Evolutionary conservation across 2,888 invertebrate genomes (phyloP), one percentile per base, ranked within the genome.

Genomic region (Drosophila fulvimacula): DNA sequence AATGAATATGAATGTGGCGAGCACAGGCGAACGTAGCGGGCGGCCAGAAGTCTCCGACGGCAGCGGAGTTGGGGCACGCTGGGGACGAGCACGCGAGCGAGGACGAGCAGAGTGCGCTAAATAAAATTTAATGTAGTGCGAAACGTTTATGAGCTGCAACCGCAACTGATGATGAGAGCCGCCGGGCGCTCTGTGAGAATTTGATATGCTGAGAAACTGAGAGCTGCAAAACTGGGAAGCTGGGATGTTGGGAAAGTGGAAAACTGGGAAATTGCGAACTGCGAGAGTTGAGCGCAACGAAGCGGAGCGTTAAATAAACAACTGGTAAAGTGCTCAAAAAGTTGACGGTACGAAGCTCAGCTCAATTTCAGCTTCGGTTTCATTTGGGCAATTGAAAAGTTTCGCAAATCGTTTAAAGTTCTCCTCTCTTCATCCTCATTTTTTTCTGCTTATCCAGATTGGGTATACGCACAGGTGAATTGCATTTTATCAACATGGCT

Each of bases 91-190:
- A 9, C 2, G 21, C 9, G 49, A 1, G 15, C 7, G 34, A 48
- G 55, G 34, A 61, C 48, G 41, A 44, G 60, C n/a, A 61, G 52
- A 74, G 66, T 79, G 79, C 52, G 73, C 88, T 88, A 82, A 85
- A 84, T 85, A 88, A 85, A 85, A 88, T 85, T 85, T 87, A 88
- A 85, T 85, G 85, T 86, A 86, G 88, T 85, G 85, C 87, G 82
- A 85, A 85, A 88, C 88, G 88, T 85, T 85, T 85, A 85, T 88
- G 87, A 88, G 87, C 84, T 83, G 87, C 84, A 84, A 81, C 88
- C 86, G 75, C 83, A 87, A 63, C 76, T 71, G 82, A 65, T 64
- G 80, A 81, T 64, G 85, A 71, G 76, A 62, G 63, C 79, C 48
- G 57, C 38, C 39, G 62, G 59, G 36, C 41, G 64, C n/a, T 32